Conservation (phyloP, 2,113 vertebrate genomes). For the Trogon surrucura region DNA sequence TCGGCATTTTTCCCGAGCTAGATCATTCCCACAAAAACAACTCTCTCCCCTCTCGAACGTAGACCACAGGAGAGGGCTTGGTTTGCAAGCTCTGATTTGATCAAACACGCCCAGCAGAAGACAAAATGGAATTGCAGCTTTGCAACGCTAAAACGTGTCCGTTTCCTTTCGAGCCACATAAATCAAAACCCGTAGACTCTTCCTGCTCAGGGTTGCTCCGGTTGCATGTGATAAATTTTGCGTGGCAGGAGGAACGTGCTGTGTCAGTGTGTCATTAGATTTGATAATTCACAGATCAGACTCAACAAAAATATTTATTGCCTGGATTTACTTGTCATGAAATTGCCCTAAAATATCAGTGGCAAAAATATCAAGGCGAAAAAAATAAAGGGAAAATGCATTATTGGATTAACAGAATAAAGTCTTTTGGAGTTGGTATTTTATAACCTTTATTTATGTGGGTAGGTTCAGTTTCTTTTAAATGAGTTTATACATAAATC, state of each 20-base stretch:
- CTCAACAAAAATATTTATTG: slow-evolving; percentile 50
- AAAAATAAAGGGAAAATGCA: slow-evolving; percentile 1
- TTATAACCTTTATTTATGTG: slow-evolving; percentile 42
- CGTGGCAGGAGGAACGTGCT: background rate
- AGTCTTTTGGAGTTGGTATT: background rate
- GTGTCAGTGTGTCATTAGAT: slow-evolving; percentile 9
- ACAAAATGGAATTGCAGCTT: slow-evolving; percentile 7
- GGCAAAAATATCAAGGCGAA: background rate
- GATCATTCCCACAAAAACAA: slow-evolving; percentile 59
- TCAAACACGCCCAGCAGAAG: slow-evolving; percentile 34
- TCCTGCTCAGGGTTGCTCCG: background rate
- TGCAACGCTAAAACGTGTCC: background rate
- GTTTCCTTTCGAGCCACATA: background rate
- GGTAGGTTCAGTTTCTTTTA: background rate
- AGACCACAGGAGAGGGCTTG: background rate
- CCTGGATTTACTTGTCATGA: slow-evolving; percentile 58
- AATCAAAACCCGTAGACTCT: background rate
- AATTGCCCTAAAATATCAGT: slow-evolving; percentile 37
- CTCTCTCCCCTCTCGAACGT: background rate
- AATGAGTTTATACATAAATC: slow-evolving; percentile 40
- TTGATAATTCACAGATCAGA: slow-evolving; percentile 49
- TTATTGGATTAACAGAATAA: slow-evolving; percentile 56
- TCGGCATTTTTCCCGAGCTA: slow-evolving; percentile 53
- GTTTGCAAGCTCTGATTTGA: slow-evolving; percentile 43
- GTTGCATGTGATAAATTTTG: background rate